Percentiles rank a stretch among this genome's conserved stretches.
Evolutionary conservation across 2,888 invertebrate genomes (phyloP).

Genomic region (Amitus sp.): DNA sequence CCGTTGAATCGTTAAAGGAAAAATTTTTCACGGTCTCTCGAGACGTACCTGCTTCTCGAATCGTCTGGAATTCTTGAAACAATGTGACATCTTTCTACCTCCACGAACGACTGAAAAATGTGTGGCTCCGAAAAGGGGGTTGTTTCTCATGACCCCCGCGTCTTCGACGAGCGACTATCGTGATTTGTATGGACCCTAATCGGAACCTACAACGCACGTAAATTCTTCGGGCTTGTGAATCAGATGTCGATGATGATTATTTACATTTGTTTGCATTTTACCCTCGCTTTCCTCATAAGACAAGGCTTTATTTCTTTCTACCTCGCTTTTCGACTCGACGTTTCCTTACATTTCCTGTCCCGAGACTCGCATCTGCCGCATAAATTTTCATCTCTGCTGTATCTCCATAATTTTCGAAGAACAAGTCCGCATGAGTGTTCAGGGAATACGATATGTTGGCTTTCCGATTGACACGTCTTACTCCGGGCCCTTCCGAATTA

Average conservation of each 20-base stretch:
- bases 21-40: too few species aligned
- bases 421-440: neutral
- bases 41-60: too few species aligned
- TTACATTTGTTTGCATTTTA: constrained; percentile 7
- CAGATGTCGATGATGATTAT: neutral
- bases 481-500: constrained; percentile 14
- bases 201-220: constrained; percentile 1
- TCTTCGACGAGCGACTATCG: neutral
- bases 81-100: too few species aligned
- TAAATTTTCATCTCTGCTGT: neutral
- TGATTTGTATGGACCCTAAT: constrained; percentile 8
- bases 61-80: too few species aligned
- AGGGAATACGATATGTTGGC: neutral
- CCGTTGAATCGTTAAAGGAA: too few species aligned
- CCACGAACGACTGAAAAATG: too few species aligned
- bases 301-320: neutral
- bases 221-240: constrained; percentile 8
- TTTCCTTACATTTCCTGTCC: neutral
- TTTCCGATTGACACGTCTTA: constrained; percentile 10
- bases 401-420: neutral
- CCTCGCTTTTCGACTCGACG: neutral
- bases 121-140: too few species aligned
- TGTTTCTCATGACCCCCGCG: constrained; percentile 7
- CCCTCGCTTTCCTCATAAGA: neutral
- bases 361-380: neutral